phyloP scores from a whole-genome alignment of 2,888 invertebrate species.

The Dynastes hyllus region DNA sequence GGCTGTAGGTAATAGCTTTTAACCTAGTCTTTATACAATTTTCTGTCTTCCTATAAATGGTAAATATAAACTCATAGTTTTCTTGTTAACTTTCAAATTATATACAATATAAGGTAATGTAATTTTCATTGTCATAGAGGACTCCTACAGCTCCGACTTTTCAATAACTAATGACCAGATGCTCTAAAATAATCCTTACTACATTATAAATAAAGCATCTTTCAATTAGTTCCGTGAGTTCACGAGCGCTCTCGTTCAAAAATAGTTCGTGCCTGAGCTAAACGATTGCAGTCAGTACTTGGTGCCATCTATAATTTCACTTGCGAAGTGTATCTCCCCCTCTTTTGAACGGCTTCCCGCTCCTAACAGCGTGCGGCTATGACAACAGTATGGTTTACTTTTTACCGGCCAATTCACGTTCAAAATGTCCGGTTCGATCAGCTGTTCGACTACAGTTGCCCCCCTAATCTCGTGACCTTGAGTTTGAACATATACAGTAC shows the following conservation, averaged over 20 bases:
- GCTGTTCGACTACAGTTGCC: conserved; percentile 58
- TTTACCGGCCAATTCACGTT: conserved; percentile 62
- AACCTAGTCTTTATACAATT: no score
- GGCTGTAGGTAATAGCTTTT: no score
- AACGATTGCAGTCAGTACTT: conserved; percentile 32
- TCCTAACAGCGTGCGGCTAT: conserved; percentile 57
- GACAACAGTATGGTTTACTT: conserved; percentile 61
- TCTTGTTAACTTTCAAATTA: no score
- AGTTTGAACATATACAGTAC: conserved; percentile 32
- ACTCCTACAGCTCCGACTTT: no score
- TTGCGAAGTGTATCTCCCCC: conserved; percentile 54
- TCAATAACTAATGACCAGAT: no score
- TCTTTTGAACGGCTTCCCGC: conserved; percentile 61
- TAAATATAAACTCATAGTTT: no score
- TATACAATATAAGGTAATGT: no score
- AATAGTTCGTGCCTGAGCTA: conserved; percentile 43
- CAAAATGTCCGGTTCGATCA: conserved; percentile 64
- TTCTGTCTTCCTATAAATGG: no score
- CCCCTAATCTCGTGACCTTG: conserved; percentile 46
- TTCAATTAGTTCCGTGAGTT: background rate
- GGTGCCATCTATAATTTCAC: conserved; percentile 31
- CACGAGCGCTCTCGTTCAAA: background rate
- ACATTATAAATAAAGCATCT: no score
- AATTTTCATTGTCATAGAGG: no score
- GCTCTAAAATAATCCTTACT: no score